phyloP scores from a whole-genome alignment of 2,888 invertebrate genomes.

The Lasius fuliginosus region DNA sequence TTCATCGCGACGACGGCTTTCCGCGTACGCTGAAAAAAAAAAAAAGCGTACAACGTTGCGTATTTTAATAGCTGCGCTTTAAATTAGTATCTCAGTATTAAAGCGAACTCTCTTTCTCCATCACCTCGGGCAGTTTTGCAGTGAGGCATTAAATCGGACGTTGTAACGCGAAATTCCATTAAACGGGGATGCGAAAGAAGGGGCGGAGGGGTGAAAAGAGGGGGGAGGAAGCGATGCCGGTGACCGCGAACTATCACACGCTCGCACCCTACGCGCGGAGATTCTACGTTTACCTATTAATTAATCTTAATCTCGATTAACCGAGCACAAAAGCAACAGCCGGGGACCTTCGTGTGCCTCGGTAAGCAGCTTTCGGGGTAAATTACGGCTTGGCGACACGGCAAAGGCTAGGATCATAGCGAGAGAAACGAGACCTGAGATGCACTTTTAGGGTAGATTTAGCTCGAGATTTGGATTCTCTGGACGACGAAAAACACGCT shows the following conservation, averaged over 20 bases:
- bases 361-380: slow-evolving; percentile 29
- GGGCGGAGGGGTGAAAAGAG: no score
- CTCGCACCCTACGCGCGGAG: neutral
- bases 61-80: slow-evolving; percentile 53
- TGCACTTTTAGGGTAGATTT: neutral
- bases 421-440: neutral
- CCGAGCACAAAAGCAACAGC: slow-evolving; percentile 12
- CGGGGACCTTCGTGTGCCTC: neutral
- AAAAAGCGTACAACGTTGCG: slow-evolving; percentile 24
- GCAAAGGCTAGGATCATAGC: neutral
- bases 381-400: slow-evolving; percentile 13
- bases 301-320: slow-evolving; percentile 51
- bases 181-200: slow-evolving; percentile 32
- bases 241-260: slow-evolving; percentile 25
- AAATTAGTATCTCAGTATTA: slow-evolving; percentile 55
- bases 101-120: slow-evolving; percentile 38
- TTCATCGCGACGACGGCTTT: slow-evolving; percentile 50
- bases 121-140: slow-evolving; percentile 31
- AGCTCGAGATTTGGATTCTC: neutral
- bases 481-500: neutral
- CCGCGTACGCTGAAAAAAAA: slow-evolving; percentile 26
- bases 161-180: slow-evolving; percentile 44
- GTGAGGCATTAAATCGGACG: slow-evolving; percentile 42
- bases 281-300: slow-evolving; percentile 41
- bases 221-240: neutral